phyloP scores from a whole-genome alignment of 2,113 vertebrate species.

The Machaerirhynchus nigripectus region DNA sequence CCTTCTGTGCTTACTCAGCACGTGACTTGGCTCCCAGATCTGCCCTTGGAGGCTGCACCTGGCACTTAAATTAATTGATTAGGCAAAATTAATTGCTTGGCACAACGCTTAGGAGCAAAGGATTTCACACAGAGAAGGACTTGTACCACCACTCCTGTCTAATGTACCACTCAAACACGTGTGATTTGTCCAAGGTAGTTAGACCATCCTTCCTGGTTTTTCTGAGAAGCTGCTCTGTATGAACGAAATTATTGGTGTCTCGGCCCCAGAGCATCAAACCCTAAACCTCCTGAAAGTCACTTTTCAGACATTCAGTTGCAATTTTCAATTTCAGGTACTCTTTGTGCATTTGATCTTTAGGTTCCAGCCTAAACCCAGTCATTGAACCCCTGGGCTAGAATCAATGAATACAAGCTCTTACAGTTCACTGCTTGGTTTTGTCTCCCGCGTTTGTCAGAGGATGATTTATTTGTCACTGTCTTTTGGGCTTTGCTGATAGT shows the following conservation, averaged over 20 bases:
- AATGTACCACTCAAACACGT: not conserved
- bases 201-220: not conserved
- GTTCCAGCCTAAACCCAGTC: not conserved
- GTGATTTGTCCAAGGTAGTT: not conserved
- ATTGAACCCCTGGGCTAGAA: not conserved
- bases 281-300: not conserved
- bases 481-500: not conserved
- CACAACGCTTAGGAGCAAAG: accelerated
- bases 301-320: not conserved
- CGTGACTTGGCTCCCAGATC: not conserved
- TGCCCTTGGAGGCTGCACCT: not conserved
- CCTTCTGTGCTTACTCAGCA: not conserved
- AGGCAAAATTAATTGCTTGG: not conserved
- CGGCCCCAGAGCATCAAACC: not conserved
- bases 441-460: not conserved
- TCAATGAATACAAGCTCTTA: not conserved
- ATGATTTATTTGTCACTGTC: not conserved
- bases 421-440: not conserved
- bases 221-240: not conserved
- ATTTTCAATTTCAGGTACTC: not conserved
- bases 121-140: not conserved
- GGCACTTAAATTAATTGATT: not conserved
- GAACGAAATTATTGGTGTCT: not conserved
- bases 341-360: not conserved
- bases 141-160: not conserved